Evolutionary conservation across 2,113 vertebrate species (phyloP), one percentile per base, ranked within the genome.

Genomic region (Entomyzon cyanotis): DNA sequence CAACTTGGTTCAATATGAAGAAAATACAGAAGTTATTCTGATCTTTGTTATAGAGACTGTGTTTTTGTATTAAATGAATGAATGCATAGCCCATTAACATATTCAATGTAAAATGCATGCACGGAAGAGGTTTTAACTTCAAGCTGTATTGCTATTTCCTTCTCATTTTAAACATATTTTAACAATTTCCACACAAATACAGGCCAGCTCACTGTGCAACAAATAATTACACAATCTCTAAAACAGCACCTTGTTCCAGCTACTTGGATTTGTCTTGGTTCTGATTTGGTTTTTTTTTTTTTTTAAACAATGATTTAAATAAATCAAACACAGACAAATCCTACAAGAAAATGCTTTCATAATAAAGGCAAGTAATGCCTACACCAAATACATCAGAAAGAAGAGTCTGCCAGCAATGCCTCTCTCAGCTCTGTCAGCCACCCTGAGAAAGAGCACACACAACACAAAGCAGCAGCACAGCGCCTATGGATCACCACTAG

Each of bases 1-100:
- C 12, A 58, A 50, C 15, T 96, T 87, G n/a, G 53, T 92, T 94
- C 81, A 76, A 33, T 60, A 23, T 21, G 67, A 76, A 39, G 17
- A 25, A 58, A 77, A 84, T 6, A 9, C 4, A 65, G 52, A 42
- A 63, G 63, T 64, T 95, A 93, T 92, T 94, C 94, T 75, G 46
- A 70, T 70, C 55, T 33, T 88, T 79, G 24, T 65, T 69, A 64
- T 52, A 92, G 74, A 94, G 67, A 90, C 95, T 77, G 86, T 93
- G 89, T 87, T 82, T 92, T 50, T 89, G 64, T 78, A 62, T 65
- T 89, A 85, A 71, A 91, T 85, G 85, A 82, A 96, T 79, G 84
- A 88, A 95, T n/a, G 33, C 71, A 53, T 16, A 52, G 88, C 91
- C 94, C 23, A 86, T 86, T 76, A 91, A 87, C 50, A 90, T 44